Conservation (phyloP, 2,113 vertebrate species). For the Indri indri region DNA sequence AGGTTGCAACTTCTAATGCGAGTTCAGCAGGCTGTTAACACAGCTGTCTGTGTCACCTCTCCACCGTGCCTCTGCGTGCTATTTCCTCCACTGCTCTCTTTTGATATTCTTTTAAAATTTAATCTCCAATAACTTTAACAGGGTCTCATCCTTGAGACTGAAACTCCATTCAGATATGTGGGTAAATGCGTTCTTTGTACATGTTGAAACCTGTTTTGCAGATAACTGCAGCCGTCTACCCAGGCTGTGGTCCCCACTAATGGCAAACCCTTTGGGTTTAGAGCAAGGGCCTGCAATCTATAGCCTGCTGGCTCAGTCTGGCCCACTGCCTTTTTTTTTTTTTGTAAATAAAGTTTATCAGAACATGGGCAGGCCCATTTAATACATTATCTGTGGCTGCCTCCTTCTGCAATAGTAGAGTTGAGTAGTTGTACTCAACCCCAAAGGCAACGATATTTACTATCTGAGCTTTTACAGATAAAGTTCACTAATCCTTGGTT, state of each 20-base stretch:
- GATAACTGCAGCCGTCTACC: no score
- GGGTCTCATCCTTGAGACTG: background rate
- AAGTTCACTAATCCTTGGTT: background rate
- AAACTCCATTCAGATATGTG: accelerated
- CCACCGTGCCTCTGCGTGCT: background rate
- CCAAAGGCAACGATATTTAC: background rate
- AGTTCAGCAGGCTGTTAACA: background rate
- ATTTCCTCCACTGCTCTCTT: background rate
- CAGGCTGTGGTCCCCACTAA: accelerated
- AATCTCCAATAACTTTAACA: background rate
- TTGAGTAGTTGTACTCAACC: accelerated
- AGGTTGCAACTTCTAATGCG: accelerated
- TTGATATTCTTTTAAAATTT: background rate
- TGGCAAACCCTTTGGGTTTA: accelerated
- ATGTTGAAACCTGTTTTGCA: accelerated
- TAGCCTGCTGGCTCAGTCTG: background rate
- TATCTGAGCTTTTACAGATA: background rate
- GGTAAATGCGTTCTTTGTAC: accelerated
- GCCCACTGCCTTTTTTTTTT: background rate
- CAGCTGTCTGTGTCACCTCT: accelerated
- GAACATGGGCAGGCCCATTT: accelerated
- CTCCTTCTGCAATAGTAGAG: accelerated
- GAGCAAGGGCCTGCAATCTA: no score
- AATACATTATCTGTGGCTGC: accelerated
- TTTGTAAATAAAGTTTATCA: background rate